phyloP scores from a whole-genome alignment of 2,888 invertebrate species.

The Pachymerium ferrugineum region DNA sequence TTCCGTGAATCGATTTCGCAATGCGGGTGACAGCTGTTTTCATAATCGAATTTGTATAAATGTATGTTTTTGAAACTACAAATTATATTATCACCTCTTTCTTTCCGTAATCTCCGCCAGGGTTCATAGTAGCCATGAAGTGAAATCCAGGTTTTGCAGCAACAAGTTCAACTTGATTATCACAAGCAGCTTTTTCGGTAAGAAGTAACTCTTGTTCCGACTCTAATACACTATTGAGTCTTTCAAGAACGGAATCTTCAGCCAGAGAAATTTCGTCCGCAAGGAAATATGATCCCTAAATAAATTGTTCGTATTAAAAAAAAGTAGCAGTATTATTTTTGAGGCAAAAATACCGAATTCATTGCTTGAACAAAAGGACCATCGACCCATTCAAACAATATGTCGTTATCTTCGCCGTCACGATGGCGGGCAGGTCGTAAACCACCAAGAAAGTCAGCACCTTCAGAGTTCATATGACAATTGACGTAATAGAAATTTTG shows the following conservation, averaged over 20 bases:
- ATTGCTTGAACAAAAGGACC: slow-evolving; percentile 91
- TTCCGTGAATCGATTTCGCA: slow-evolving; percentile 96
- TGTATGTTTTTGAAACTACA: background rate
- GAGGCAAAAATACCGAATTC: slow-evolving; percentile 59
- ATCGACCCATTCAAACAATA: slow-evolving; percentile 93
- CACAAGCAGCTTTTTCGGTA: slow-evolving; percentile 73
- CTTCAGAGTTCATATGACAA: slow-evolving; percentile 98
- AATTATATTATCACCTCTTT: slow-evolving; percentile 62
- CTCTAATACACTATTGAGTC: slow-evolving; percentile 90
- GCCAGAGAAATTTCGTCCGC: slow-evolving; percentile 99
- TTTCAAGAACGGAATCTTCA: slow-evolving; percentile 94
- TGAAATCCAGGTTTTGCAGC: slow-evolving; percentile 69
- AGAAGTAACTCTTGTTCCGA: slow-evolving; percentile 84
- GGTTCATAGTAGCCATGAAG: slow-evolving; percentile 98
- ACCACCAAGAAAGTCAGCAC: slow-evolving; percentile 94
- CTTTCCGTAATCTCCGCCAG: slow-evolving; percentile 98
- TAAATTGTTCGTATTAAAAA: background rate
- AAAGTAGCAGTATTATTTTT: background rate
- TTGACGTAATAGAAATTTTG: slow-evolving; percentile 69
- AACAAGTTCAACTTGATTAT: slow-evolving; percentile 52
- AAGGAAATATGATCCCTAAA: slow-evolving; percentile 61
- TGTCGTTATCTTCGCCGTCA: slow-evolving; percentile 32
- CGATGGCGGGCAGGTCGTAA: slow-evolving; percentile 73
- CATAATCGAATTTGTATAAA: slow-evolving; percentile 28
- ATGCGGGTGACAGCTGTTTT: slow-evolving; percentile 76